Evolutionary conservation across 2,797 vertebrate genomes (phyloP), one percentile per base, ranked within the genome.

Genomic region (Pangasius macronema): DNA sequence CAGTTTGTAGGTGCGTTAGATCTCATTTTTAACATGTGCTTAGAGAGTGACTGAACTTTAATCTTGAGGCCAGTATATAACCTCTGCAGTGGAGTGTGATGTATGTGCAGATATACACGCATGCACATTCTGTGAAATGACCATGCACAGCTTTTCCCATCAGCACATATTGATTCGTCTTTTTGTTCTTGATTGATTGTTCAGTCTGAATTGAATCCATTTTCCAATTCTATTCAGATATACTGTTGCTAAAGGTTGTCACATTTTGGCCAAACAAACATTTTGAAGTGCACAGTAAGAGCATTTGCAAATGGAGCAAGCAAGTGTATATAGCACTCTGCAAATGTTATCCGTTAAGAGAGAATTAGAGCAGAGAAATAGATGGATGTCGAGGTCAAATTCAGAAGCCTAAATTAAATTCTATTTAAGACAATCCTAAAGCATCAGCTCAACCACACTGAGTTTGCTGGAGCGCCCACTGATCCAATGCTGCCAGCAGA

Each of bases 201-300:
- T 61, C 36, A 39, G 36, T 42, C 33, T 14, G 20, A 63, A 63
- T 22, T 27, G 22, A 82, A 18, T 82, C 79, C 36, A 0, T 68
- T 67, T 68, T 83, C 46, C 46, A 33, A 53, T 68, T n/a, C 11
- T 51, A 24, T 68, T 68, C 82, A 36, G 63, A 49, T 36, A n/a
- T 73, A 67, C 13, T 75, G 55, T 36, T 75, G 30, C n/a, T 3
- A 10, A 82, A 36, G 16, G 8, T 42, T 18, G 11, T 61, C 79
- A 8, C 57, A 27, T 61, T 82, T 42, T 63, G 36, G 24, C 6
- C 79, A 82, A 81, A 42, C 36, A 86, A 86, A 80, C 14, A 42
- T 42, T 33, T 46, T 77, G n/a, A 65, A 36, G 46, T 51, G 30
- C 46, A 46, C 14, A 70, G 8, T 59, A 27, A 81, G 57, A 59